Percentiles rank a stretch among this genome's conserved stretches.
Evolutionary conservation across 2,797 vertebrate genomes (phyloP).

Genomic region (Discoglossus pictus): DNA sequence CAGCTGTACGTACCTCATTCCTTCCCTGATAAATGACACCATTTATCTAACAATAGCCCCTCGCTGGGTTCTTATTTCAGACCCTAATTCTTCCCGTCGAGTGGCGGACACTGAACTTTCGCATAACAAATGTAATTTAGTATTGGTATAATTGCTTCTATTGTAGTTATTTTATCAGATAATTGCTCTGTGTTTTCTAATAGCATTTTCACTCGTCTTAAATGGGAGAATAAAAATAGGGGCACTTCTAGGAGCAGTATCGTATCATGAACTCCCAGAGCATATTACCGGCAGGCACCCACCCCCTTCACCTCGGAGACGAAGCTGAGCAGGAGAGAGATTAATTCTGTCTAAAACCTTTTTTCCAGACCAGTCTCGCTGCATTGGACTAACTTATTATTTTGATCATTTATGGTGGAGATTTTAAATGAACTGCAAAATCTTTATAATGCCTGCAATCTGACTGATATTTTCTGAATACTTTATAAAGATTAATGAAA

Average conservation of each 20-base stretch:
- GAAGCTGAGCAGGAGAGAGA: no score
- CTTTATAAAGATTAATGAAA: no score
- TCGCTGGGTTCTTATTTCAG: no score
- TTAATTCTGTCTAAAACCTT: background rate
- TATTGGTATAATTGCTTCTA: slow-evolving; percentile 19
- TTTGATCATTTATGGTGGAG: background rate
- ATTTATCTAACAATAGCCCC: no score
- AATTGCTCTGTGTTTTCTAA: slow-evolving; percentile 1
- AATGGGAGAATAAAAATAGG: slow-evolving; percentile 1
- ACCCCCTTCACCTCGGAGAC: background rate
- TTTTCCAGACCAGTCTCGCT: background rate
- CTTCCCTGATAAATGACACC: no score
- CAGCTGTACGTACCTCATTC: no score
- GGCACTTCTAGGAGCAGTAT: background rate
- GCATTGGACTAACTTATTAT: background rate
- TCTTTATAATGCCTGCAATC: background rate
- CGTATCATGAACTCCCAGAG: background rate
- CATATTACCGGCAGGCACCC: background rate
- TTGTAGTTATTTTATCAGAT: slow-evolving; percentile 32
- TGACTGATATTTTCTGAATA: no score
- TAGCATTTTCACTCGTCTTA: background rate
- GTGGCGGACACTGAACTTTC: background rate
- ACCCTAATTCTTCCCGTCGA: background rate
- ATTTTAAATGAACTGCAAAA: no score
- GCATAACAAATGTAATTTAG: slow-evolving; percentile 12